phyloP scores from a whole-genome alignment of 1,140 invertebrate species.

The Globodera ellingtonae region DNA sequence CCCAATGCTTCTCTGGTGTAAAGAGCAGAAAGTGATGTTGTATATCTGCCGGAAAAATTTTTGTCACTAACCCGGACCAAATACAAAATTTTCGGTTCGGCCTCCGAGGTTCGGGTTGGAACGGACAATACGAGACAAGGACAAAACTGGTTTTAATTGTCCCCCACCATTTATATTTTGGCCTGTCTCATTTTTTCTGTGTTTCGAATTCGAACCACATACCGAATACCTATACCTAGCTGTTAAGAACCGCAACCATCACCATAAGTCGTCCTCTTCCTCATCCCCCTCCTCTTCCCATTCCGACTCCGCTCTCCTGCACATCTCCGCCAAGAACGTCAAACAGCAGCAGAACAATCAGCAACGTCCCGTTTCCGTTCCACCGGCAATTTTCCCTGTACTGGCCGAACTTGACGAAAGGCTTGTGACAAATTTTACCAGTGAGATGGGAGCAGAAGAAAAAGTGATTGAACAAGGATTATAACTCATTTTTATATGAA shows the following conservation, averaged over 20 bases:
- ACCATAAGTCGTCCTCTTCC: neutral
- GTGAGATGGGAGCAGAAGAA: neutral
- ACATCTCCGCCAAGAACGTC: neutral
- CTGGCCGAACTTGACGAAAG: neutral
- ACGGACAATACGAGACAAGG: too few species aligned
- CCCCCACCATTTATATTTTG: too few species aligned
- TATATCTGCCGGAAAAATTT: too few species aligned
- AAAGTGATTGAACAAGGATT: neutral
- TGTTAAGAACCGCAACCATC: neutral
- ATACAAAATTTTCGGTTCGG: too few species aligned
- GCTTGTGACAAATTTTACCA: neutral
- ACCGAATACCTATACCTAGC: too few species aligned
- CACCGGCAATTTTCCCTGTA: constrained; percentile 1
- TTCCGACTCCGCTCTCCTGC: constrained; percentile 8
- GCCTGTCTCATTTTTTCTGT: too few species aligned
- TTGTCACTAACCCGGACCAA: too few species aligned
- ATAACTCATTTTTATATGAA: neutral
- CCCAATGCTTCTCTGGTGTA: too few species aligned
- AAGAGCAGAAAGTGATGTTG: too few species aligned
- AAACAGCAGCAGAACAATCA: neutral
- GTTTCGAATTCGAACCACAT: too few species aligned
- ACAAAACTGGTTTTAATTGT: too few species aligned
- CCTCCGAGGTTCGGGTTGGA: too few species aligned
- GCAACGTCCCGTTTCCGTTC: constrained; percentile 6
- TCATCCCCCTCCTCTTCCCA: neutral